A percentile compares a stretch with the other conserved stretches of the same genome.
These are phyloP conservation scores for Sander lucioperca DNA, from an alignment of 2,113 vertebrate species.

Conservation along the genomic window DNA sequence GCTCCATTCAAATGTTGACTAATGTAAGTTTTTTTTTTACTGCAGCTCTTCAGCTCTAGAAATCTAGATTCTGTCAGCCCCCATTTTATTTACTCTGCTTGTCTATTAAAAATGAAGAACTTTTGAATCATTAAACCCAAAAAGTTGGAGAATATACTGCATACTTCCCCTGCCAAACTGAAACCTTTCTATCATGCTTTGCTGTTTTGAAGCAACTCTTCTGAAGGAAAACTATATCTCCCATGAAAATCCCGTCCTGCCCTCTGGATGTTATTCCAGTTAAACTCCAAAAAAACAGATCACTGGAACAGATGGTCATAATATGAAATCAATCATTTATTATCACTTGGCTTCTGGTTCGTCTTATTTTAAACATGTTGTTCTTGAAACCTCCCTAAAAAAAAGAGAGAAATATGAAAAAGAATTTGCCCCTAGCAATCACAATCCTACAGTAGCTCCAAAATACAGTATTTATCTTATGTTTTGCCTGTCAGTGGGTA, in stretches of 20 bases:
- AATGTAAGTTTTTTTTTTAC: background rate
- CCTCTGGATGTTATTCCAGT: conserved; percentile 64
- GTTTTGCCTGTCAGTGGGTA: conserved; percentile 21
- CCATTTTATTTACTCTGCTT: conserved; percentile 18
- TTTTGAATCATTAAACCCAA: conserved; percentile 28
- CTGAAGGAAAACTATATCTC: conserved; percentile 17
- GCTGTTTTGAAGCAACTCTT: conserved; percentile 5
- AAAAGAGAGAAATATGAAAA: background rate
- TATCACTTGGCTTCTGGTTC: conserved; percentile 41
- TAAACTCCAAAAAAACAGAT: conserved; percentile 46
- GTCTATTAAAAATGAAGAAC: conserved; percentile 19
- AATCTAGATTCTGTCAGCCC: background rate
- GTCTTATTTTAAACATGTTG: conserved; percentile 34
- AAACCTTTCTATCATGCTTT: conserved; percentile 13
- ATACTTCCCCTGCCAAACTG: background rate
- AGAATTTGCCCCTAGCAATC: conserved; percentile 18
- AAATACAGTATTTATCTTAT: conserved; percentile 31
- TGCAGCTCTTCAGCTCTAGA: conserved; percentile 8
- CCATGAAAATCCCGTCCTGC: conserved; percentile 20
- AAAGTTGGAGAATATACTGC: background rate
- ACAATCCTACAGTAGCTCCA: background rate
- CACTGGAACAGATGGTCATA: conserved; percentile 60
- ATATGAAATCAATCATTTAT: conserved; percentile 58
- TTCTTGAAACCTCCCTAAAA: conserved; percentile 4
- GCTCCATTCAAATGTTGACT: conserved; percentile 15